Conservation (phyloP, 1,140 invertebrate genomes). For the roundworm (Caenorhabditis elegans) region WBcel235 BX284606.5:5901501-5902000, state of each 20-base stretch:
- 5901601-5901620: slow-evolving; percentile 88
- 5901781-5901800: slow-evolving; percentile 83
- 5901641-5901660: slow-evolving; percentile 81
- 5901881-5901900: no score
- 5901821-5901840: slow-evolving; percentile 62
- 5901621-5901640: slow-evolving; percentile 95
- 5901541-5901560: slow-evolving; percentile 86
- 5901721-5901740: slow-evolving; percentile 48
- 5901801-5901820: slow-evolving; percentile 72
- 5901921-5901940: slow-evolving; percentile 34
- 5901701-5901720: neutral
- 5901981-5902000: neutral
- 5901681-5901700: neutral
- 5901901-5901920: no score
- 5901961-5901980: neutral
- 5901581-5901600: slow-evolving; percentile 84
- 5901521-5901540: slow-evolving; percentile 85
- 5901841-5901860: slow-evolving; percentile 53
- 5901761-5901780: slow-evolving; percentile 81
- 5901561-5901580: slow-evolving; percentile 84
- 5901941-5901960: slow-evolving; percentile 33
- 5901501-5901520: slow-evolving; percentile 87
- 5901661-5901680: slow-evolving; percentile 52
- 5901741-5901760: slow-evolving; percentile 83
- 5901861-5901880: slow-evolving; percentile 49